Evolutionary conservation across 2,888 invertebrate species (phyloP).

Genomic region (Vesta saturnalis): DNA sequence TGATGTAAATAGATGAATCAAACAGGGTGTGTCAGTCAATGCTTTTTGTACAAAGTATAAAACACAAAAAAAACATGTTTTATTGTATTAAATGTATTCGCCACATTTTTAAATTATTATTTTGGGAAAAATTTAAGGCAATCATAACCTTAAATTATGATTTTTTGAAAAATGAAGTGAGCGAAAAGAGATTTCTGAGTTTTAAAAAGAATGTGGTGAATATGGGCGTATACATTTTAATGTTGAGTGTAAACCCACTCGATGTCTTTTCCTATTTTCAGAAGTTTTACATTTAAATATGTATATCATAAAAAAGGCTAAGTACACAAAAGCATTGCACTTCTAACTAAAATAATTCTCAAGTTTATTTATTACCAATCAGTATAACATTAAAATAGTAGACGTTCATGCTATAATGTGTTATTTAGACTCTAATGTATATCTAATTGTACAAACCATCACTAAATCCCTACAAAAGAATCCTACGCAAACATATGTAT

Average conservation of each 20-base stretch:
- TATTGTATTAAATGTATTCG: too few relatives aligned
- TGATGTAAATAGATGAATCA: slow-evolving; percentile 43
- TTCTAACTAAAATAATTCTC: slow-evolving; percentile 14
- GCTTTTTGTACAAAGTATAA: slow-evolving; percentile 18
- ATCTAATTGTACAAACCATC: background rate
- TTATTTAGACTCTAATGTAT: slow-evolving; percentile 8
- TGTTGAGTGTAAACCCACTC: background rate
- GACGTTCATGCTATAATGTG: background rate
- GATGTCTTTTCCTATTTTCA: background rate
- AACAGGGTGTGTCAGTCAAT: slow-evolving; percentile 39
- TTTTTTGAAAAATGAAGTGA: too few relatives aligned
- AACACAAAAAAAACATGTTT: too few relatives aligned
- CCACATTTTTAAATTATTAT: too few relatives aligned
- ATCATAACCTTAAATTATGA: too few relatives aligned
- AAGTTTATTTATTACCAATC: background rate
- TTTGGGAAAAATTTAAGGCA: too few relatives aligned
- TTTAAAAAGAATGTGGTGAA: too few relatives aligned
- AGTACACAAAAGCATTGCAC: slow-evolving; percentile 23
- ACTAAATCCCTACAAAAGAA: background rate
- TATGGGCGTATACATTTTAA: background rate
- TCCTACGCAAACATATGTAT: background rate
- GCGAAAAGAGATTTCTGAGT: too few relatives aligned
- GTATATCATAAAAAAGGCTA: background rate
- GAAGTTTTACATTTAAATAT: background rate
- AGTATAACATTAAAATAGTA: slow-evolving; percentile 4